These are phyloP conservation scores for Cremastinae sp. DNA, from an alignment of 2,888 invertebrate species.

Conservation along the genomic window DNA sequence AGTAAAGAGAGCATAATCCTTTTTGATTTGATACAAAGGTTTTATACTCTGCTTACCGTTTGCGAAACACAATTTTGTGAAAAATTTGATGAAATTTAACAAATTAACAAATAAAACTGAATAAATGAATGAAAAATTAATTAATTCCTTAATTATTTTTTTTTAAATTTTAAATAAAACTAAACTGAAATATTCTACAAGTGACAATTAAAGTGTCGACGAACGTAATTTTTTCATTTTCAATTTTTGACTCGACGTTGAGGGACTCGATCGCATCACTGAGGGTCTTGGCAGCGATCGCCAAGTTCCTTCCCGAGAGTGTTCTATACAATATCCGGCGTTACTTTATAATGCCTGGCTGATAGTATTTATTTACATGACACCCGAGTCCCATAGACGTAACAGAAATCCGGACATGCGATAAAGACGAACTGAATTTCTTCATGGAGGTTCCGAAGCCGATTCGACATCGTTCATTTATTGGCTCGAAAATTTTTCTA, in stretches of 20 bases:
- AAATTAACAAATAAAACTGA: too few relatives aligned
- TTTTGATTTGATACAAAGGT: constrained; percentile 65
- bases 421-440: constrained; percentile 67
- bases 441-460: too few relatives aligned
- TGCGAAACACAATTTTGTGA: constrained; percentile 61
- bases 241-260: constrained; percentile 46
- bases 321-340: constrained; percentile 25
- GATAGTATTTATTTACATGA: constrained; percentile 77
- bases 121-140: too few relatives aligned
- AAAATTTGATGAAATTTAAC: too few relatives aligned
- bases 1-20: constrained; percentile 77
- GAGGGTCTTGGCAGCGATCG: constrained; percentile 43
- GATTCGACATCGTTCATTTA: too few relatives aligned
- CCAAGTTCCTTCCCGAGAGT: constrained; percentile 49
- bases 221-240: background rate
- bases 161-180: background rate
- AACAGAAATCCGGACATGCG: constrained; percentile 75
- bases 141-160: too few relatives aligned
- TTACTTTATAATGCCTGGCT: constrained; percentile 66
- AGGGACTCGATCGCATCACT: constrained; percentile 50
- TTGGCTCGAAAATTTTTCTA: too few relatives aligned
- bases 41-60: constrained; percentile 77
- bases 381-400: constrained; percentile 70
- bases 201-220: too few relatives aligned
- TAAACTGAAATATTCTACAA: too few relatives aligned